Base-by-base conservation (phyloP, 1,140 invertebrate genomes). In the Pseudomyrmex cubaensis region DNA sequence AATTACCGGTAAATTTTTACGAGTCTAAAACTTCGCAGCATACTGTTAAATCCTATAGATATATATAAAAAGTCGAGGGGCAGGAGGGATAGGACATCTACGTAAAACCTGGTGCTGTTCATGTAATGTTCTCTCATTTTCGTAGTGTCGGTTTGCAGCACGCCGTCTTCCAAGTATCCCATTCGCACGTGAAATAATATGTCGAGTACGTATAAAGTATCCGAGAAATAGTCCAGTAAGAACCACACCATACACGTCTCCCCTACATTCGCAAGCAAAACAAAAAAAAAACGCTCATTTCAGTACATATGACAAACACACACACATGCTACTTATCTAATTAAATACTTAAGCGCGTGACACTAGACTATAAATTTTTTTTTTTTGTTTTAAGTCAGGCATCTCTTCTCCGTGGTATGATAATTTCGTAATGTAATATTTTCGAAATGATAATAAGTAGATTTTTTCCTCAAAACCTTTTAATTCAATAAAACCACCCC, bases 81-180 rank as follows among this genome's bases (percentile, higher is more conserved):
- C 92, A 99, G 95, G 92, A 99, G 96, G 95, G 98, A 99, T 93
- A 99, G 96, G 95, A 98, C 99, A 96, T 99, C 99, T 94, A 99
- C 98, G 96, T 99, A 99, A 95, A 99, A 99, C 63, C 97, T 98
- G 72, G 98, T 99, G 86, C 98, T 99, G 95, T 99, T 99, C 97
- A 99, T 99, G 94, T 99, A 99, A 94, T 99, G 98, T 89, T 98
- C 97, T 70, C 98, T 96, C 78, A 99, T 94, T 94, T 99, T 99
- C 2, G 96, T 96, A 25, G 98, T 96, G 94, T 99, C 98, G 46
- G 98, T 99, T 94, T 99, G 99, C 80, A 99, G 95, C 22, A 99
- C 99, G 72, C 98, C 98, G 93, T 99, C 98, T 94, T 99, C 98
- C 84, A 99, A 95, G 92, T 99, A 99, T 61, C 99, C 99, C 67